A percentile compares a stretch with the other conserved stretches of the same genome.
Evolutionary conservation across 2,797 vertebrate species (phyloP).

Genomic region (Sebastes iracundus): DNA sequence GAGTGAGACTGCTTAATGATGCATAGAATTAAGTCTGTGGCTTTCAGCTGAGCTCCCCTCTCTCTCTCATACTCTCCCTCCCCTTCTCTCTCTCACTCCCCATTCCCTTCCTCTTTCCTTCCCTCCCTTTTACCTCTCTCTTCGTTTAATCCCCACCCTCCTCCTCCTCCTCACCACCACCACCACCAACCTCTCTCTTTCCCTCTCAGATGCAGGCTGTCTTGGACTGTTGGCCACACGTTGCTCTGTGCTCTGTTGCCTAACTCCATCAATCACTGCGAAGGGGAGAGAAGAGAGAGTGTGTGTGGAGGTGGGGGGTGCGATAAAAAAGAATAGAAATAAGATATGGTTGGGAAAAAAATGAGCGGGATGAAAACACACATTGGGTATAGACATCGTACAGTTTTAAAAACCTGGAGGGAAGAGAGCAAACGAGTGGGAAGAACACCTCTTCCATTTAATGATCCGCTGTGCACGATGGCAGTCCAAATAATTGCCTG

Average conservation of each 20-base stretch:
- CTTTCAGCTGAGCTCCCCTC: constrained; percentile 95
- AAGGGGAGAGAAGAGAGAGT: constrained; percentile 60
- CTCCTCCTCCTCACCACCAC: constrained; percentile 21
- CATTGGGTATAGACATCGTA: constrained; percentile 46
- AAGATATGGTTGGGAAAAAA: constrained; percentile 68
- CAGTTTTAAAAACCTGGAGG: constrained; percentile 59
- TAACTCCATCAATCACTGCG: constrained; percentile 85
- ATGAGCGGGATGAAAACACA: constrained; percentile 66
- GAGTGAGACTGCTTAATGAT: constrained; percentile 98
- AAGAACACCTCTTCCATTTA: constrained; percentile 71
- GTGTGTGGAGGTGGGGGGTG: constrained; percentile 23
- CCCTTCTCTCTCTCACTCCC: constrained; percentile 38
- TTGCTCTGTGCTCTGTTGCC: constrained; percentile 83
- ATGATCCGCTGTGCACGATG: constrained; percentile 66
- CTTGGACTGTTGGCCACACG: constrained; percentile 85
- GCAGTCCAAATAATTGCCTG: constrained; percentile 60
- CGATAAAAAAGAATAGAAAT: constrained; percentile 68
- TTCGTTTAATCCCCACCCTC: constrained; percentile 66
- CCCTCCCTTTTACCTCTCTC: constrained; percentile 70
- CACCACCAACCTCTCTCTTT: constrained; percentile 60
- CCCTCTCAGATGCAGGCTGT: constrained; percentile 77
- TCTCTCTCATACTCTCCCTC: constrained; percentile 56
- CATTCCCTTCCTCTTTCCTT: constrained; percentile 54
- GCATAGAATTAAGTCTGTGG: constrained; percentile 98
- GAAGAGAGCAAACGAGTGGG: constrained; percentile 52